These are phyloP conservation scores for Triops longicaudatus DNA, from an alignment of 1,140 invertebrate species.

Conservation along the genomic window DNA sequence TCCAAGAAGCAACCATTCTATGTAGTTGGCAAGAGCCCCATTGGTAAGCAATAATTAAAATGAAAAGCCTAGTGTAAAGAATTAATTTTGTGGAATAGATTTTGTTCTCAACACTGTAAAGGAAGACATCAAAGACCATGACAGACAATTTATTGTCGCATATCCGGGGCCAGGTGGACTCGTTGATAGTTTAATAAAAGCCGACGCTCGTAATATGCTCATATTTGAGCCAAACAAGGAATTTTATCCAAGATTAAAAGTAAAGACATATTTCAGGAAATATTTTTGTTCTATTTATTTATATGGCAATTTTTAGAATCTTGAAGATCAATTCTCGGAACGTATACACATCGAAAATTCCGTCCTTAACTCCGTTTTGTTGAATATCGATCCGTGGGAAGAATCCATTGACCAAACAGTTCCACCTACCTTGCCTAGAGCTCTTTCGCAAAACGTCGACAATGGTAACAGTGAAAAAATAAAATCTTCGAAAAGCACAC, in stretches of 20 bases:
- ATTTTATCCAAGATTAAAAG: not conserved
- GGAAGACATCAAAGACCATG: not conserved
- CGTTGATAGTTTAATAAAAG: not conserved
- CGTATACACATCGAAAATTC: not conserved
- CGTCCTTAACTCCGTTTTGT: not conserved
- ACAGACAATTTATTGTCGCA: not conserved
- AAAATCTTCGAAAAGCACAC: no score
- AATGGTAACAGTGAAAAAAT: no score
- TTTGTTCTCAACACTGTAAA: not conserved
- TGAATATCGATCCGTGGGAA: not conserved
- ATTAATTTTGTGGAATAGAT: not conserved
- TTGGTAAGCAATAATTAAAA: not conserved
- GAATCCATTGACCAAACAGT: not conserved
- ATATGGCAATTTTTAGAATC: not conserved
- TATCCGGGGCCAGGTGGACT: not conserved
- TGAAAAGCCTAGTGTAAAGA: not conserved
- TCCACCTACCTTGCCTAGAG: not conserved
- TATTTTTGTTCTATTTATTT: not conserved
- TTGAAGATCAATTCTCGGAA: not conserved
- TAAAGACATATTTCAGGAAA: not conserved
- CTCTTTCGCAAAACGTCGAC: not conserved
- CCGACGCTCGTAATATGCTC: not conserved
- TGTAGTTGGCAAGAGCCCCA: not conserved
- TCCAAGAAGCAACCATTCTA: not conserved
- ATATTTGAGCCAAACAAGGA: conserved; percentile 2